phyloP scores from a whole-genome alignment of 2,113 vertebrate genomes.

The Clarias batrachus region DNA sequence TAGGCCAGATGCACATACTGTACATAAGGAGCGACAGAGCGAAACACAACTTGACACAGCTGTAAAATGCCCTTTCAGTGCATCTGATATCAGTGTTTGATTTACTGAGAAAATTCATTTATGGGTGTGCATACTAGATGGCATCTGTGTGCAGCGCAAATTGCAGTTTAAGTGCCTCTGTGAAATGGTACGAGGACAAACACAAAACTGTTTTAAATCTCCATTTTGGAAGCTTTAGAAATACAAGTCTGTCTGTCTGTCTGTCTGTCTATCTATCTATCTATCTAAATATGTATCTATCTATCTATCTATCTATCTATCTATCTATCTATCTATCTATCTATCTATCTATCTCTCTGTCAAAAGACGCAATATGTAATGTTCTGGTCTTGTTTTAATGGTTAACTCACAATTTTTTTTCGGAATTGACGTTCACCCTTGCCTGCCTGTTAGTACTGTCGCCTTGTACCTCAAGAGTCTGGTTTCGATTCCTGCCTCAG shows the following conservation, averaged over 20 bases:
- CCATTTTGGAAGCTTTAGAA: too few relatives aligned
- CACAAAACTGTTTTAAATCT: background rate
- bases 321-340: too few relatives aligned
- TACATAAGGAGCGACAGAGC: background rate
- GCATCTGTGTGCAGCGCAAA: background rate
- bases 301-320: too few relatives aligned
- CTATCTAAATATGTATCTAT: too few relatives aligned
- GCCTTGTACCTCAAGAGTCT: too few relatives aligned
- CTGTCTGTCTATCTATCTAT: too few relatives aligned
- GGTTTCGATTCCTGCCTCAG: too few relatives aligned
- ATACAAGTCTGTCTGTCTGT: too few relatives aligned
- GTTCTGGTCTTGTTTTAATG: background rate
- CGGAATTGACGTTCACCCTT: background rate
- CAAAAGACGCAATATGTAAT: too few relatives aligned
- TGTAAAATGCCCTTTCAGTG: background rate
- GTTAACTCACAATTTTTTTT: background rate
- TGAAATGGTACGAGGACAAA: background rate
- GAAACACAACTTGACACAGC: background rate
- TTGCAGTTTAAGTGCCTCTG: background rate
- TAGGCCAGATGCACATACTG: background rate
- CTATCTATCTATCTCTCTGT: too few relatives aligned
- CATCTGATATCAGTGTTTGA: background rate
- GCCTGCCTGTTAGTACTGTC: too few relatives aligned
- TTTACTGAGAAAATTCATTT: background rate
- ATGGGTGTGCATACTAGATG: background rate